A percentile compares a stretch with the other conserved stretches of the same genome.
phyloP scores from a whole-genome alignment of 2,888 invertebrate genomes.

The Drosophila vallismaia region DNA sequence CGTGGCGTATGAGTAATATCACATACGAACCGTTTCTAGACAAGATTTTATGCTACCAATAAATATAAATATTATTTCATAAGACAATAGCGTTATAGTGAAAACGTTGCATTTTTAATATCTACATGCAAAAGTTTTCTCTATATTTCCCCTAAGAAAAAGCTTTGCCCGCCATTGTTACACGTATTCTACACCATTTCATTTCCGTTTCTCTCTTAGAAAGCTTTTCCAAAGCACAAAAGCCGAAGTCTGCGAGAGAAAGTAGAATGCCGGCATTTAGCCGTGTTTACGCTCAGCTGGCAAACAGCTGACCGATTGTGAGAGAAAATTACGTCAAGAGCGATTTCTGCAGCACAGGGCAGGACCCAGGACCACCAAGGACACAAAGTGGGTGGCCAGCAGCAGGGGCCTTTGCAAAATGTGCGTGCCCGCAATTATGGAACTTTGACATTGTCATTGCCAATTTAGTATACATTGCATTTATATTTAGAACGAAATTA shows the following conservation, averaged over 20 bases:
- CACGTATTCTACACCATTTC: constrained; percentile 2
- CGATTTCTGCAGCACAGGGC: neutral
- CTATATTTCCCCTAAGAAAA: neutral
- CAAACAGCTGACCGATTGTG: constrained; percentile 17
- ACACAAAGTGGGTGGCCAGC: constrained; percentile 11
- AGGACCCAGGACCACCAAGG: constrained; percentile 12
- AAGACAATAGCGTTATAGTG: neutral
- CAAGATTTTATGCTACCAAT: too few relatives aligned
- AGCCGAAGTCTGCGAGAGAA: neutral
- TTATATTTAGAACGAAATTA: constrained; percentile 23
- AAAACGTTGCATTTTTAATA: neutral
- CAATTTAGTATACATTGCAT: constrained; percentile 38
- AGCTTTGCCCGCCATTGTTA: neutral
- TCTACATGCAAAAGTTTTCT: constrained; percentile 7
- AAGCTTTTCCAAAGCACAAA: constrained; percentile 3
- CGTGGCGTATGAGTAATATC: neutral
- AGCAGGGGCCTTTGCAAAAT: constrained; percentile 1
- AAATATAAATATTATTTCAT: neutral
- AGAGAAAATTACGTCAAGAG: constrained; percentile 15
- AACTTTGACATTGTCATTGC: constrained; percentile 35
- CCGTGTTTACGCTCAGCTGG: constrained; percentile 28
- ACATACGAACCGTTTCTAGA: neutral
- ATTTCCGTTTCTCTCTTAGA: neutral
- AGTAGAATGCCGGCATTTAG: constrained; percentile 20
- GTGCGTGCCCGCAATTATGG: constrained; percentile 54